Evolutionary conservation across 1,140 invertebrate species (phyloP).

Genomic region (Nylanderia fulva): DNA sequence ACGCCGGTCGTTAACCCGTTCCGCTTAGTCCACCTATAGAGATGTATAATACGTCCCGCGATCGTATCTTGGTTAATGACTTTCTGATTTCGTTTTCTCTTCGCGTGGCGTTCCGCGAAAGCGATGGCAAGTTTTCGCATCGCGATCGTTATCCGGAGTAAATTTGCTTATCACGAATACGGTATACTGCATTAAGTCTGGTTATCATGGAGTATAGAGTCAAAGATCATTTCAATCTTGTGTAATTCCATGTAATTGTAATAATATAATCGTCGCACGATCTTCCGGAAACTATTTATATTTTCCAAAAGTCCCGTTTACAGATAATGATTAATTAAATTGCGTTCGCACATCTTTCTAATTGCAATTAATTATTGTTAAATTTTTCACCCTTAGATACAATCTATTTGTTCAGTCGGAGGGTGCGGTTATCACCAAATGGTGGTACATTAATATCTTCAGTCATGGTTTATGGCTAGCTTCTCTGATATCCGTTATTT

Average conservation of each 20-base stretch:
- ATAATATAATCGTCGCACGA: neutral
- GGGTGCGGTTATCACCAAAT: conserved; percentile 62
- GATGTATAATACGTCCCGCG: conserved; percentile 25
- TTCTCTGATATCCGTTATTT: conserved; percentile 46
- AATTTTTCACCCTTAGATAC: conserved; percentile 61
- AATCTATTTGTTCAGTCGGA: conserved; percentile 69
- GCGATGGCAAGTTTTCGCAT: conserved; percentile 13
- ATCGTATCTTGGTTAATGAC: conserved; percentile 41
- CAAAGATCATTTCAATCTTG: neutral
- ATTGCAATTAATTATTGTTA: neutral
- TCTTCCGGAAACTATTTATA: neutral
- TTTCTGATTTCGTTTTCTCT: conserved; percentile 42
- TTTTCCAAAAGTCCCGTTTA: neutral
- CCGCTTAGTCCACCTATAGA: conserved; percentile 1
- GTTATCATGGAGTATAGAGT: neutral
- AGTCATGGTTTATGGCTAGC: conserved; percentile 64
- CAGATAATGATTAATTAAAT: neutral
- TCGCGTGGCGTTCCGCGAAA: neutral
- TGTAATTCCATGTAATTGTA: neutral
- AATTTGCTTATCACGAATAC: conserved; percentile 6
- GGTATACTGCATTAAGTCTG: neutral
- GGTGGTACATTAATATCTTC: conserved; percentile 74
- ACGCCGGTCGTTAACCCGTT: conserved; percentile 54
- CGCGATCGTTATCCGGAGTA: neutral
- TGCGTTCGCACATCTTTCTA: neutral